Evolutionary conservation across 1,140 invertebrate genomes (phyloP).

Genomic region (Kradibia gibbosae): DNA sequence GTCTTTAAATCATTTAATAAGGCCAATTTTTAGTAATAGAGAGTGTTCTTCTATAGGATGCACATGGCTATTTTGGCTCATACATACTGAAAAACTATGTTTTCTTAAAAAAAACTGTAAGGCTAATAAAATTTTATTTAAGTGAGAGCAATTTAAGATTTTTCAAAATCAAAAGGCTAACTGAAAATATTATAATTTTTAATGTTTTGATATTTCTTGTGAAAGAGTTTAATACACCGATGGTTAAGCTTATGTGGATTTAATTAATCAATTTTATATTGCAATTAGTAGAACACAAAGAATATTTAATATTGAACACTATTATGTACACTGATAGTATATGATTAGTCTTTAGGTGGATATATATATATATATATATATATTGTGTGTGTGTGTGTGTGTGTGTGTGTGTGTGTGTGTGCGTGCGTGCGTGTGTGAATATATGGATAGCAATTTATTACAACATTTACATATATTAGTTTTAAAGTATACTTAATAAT

Average conservation of each 20-base stretch:
- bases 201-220: background rate
- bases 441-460: too few relatives aligned
- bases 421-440: too few relatives aligned
- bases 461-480: background rate
- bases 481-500: background rate
- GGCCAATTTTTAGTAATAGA: background rate
- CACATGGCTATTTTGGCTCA: background rate
- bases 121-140: background rate
- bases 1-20: background rate
- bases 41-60: background rate
- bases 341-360: background rate
- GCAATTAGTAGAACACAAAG: background rate
- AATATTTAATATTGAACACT: background rate
- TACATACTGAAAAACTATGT: background rate
- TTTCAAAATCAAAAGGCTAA: background rate
- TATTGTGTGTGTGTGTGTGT: too few relatives aligned
- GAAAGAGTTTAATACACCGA: background rate
- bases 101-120: background rate
- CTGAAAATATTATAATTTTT: background rate
- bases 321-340: background rate
- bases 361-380: constrained; percentile 4
- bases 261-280: background rate
- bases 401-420: too few relatives aligned
- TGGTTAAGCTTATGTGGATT: background rate
- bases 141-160: background rate